These are phyloP conservation scores for Plagodis pulveraria DNA, from an alignment of 2,888 invertebrate species.

Conservation along the genomic window DNA sequence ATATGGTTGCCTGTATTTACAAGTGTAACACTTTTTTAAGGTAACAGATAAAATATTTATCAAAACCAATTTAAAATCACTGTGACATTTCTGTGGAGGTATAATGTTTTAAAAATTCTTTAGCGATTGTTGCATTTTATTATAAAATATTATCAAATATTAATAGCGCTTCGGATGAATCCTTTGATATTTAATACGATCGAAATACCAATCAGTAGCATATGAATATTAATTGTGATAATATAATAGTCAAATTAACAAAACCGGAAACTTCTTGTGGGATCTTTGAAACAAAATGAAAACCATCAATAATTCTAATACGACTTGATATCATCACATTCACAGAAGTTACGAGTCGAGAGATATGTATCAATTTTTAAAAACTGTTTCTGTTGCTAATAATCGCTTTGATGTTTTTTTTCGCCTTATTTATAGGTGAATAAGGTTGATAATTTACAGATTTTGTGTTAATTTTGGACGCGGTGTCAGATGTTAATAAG, in stretches of 20 bases:
- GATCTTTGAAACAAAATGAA: slow-evolving; percentile 52
- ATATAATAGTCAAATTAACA: slow-evolving; percentile 45
- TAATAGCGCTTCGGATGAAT: slow-evolving; percentile 10
- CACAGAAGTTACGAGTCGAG: slow-evolving; percentile 52
- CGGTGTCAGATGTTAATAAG: slow-evolving; percentile 38
- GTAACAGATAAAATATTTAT: too few species aligned
- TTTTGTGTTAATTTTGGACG: slow-evolving; percentile 18
- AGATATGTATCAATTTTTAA: slow-evolving; percentile 62
- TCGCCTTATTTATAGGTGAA: slow-evolving; percentile 4
- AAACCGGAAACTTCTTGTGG: slow-evolving; percentile 74
- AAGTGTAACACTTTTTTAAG: too few species aligned
- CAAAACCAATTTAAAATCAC: too few species aligned
- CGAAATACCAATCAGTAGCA: slow-evolving; percentile 11
- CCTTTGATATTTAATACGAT: slow-evolving; percentile 17
- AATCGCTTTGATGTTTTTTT: slow-evolving; percentile 40
- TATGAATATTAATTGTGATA: slow-evolving; percentile 13
- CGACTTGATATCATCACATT: slow-evolving; percentile 66
- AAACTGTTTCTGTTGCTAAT: slow-evolving; percentile 65
- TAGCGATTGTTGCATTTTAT: too few species aligned
- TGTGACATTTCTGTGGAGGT: too few species aligned
- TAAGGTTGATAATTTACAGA: slow-evolving; percentile 17
- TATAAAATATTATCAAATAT: background rate
- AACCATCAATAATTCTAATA: slow-evolving; percentile 54
- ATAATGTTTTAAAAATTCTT: too few species aligned
- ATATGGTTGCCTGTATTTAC: too few species aligned